phyloP scores from a whole-genome alignment of 2,113 vertebrate species.

The Peucedramus taeniatus region DNA sequence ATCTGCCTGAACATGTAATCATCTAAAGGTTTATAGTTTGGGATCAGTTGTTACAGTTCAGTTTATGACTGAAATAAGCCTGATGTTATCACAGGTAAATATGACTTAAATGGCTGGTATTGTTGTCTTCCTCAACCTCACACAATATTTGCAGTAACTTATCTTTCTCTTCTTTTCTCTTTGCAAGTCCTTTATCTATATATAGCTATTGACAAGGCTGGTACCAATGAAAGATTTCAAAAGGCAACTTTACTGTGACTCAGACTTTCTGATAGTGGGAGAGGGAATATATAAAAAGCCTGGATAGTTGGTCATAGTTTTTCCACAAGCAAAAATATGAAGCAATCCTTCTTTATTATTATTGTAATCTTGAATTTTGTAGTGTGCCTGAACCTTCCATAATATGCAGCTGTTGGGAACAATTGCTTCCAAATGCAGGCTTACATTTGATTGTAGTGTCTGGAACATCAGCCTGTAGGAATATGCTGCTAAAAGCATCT shows the following conservation, averaged over 20 bases:
- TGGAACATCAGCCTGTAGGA: constrained; percentile 39
- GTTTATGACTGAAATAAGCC: constrained; percentile 16
- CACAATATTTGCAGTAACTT: background rate
- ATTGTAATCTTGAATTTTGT: constrained; percentile 10
- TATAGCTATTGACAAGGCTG: background rate
- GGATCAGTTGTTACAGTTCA: background rate
- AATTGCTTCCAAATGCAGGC: constrained; percentile 48
- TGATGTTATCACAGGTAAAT: background rate
- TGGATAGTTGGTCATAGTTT: constrained; percentile 26
- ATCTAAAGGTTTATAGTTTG: constrained; percentile 32
- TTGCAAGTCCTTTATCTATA: background rate
- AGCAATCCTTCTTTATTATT: background rate
- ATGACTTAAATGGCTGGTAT: background rate
- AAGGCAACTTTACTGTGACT: background rate
- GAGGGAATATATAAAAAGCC: background rate
- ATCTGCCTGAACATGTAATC: background rate
- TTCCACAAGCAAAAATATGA: constrained; percentile 14
- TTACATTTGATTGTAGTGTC: constrained; percentile 57
- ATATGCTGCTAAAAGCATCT: constrained; percentile 46
- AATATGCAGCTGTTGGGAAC: constrained; percentile 9
- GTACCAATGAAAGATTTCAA: background rate
- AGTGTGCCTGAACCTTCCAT: background rate
- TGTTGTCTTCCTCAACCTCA: background rate
- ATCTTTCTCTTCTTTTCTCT: background rate
- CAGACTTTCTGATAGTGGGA: background rate